Percentiles rank a stretch among this genome's conserved stretches.
Evolutionary conservation across 2,888 invertebrate species (phyloP).

Genomic region (Eupithecia dodoneata): DNA sequence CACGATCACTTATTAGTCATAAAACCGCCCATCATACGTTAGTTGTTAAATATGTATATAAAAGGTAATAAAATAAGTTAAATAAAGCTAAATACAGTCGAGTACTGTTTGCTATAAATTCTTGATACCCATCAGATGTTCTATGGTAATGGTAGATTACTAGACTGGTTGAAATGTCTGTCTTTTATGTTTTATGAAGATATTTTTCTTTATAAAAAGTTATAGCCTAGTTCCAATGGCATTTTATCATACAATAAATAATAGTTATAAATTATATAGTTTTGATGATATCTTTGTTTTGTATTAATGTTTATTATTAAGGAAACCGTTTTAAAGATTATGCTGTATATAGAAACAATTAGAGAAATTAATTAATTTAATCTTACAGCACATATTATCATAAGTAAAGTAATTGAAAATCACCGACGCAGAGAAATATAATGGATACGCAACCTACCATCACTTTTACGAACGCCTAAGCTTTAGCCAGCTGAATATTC

Average conservation of each 20-base stretch:
- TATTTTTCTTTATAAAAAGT: not conserved
- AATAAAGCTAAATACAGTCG: not conserved
- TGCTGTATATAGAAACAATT: not conserved
- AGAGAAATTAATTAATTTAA: not conserved
- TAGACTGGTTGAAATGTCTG: not conserved
- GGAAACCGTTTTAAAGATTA: not conserved
- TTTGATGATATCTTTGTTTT: not conserved
- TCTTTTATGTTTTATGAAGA: not conserved
- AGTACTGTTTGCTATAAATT: constrained; percentile 5
- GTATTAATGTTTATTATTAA: not conserved
- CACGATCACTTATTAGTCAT: not conserved
- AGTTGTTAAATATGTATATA: not conserved
- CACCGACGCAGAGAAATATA: constrained; percentile 1
- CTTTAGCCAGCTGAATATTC: not conserved
- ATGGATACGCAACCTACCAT: not conserved
- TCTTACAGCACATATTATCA: not conserved
- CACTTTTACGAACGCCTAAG: not conserved
- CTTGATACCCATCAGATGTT: not conserved
- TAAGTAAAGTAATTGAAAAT: not conserved
- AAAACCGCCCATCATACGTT: not conserved
- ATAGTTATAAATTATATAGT: not conserved
- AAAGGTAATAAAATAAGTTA: not conserved
- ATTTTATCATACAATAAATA: not conserved
- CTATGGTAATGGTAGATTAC: not conserved
- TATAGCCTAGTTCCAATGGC: not conserved